Percentiles rank a stretch among this genome's conserved stretches.
Evolutionary conservation across 2,797 vertebrate genomes (phyloP).

Genomic region (Intellagama lesueurii): DNA sequence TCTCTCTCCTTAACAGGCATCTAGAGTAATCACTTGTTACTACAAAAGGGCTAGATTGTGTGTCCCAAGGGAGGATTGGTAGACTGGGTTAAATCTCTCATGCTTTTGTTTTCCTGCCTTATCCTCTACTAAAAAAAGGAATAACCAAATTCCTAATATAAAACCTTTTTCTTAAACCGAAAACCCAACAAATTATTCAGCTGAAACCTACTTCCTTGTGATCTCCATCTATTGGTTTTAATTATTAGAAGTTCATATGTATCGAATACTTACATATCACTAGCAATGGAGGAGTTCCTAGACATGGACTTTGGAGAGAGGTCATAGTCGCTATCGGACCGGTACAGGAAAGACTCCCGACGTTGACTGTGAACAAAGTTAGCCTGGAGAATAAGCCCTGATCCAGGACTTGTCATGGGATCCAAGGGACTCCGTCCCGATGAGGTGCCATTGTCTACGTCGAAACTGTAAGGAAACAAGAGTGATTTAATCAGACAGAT

Average conservation of each 20-base stretch:
- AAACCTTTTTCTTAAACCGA: no score
- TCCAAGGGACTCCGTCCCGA: slow-evolving; percentile 98
- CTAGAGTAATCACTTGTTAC: no score
- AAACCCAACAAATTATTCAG: no score
- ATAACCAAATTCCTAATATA: no score
- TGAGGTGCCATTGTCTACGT: slow-evolving; percentile 98
- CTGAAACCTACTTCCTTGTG: background rate
- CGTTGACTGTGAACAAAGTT: slow-evolving; percentile 98
- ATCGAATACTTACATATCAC: slow-evolving; percentile 92
- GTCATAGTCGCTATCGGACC: slow-evolving; percentile 98
- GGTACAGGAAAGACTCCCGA: slow-evolving; percentile 96
- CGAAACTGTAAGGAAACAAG: slow-evolving; percentile 86
- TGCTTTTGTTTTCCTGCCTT: no score
- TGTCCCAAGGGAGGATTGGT: no score
- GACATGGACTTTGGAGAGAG: slow-evolving; percentile 99
- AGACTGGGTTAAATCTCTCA: no score
- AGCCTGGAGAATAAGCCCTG: slow-evolving; percentile 97
- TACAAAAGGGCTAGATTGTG: no score
- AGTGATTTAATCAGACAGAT: background rate
- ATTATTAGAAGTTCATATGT: background rate
- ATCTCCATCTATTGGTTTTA: background rate
- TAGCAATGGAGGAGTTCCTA: slow-evolving; percentile 98
- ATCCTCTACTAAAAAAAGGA: no score
- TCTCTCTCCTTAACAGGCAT: no score
- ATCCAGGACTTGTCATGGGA: slow-evolving; percentile 97